phyloP scores from a whole-genome alignment of 1,140 invertebrate genomes.

The Diuraphis noxia region DNA sequence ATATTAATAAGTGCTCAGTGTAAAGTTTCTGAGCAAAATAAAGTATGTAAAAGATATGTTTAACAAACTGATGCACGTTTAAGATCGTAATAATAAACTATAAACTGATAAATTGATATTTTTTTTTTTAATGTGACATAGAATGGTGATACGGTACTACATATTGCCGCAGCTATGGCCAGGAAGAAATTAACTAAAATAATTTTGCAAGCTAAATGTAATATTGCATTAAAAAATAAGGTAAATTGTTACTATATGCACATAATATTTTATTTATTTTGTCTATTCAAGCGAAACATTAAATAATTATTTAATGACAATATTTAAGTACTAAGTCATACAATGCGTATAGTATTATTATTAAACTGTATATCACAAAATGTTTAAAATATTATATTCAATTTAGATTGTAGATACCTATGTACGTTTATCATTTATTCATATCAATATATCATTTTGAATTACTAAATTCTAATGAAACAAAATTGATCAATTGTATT shows the following conservation, averaged over 20 bases:
- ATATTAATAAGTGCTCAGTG: slow-evolving; percentile 90
- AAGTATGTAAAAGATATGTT: slow-evolving; percentile 63
- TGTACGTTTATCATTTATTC: not conserved
- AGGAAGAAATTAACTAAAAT: slow-evolving; percentile 89
- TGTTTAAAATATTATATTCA: not conserved
- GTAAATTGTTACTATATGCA: slow-evolving; percentile 58
- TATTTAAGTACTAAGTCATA: not conserved
- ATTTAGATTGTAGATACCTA: too few relatives aligned
- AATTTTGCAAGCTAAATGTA: slow-evolving; percentile 82
- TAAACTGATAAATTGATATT: not conserved
- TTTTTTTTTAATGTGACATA: slow-evolving; percentile 58
- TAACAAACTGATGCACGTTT: not conserved
- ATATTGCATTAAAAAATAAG: slow-evolving; percentile 80
- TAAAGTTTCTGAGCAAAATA: slow-evolving; percentile 87
- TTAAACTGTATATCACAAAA: not conserved
- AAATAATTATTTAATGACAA: slow-evolving; percentile 2
- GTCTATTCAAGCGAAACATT: not conserved
- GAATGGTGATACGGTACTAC: slow-evolving; percentile 92
- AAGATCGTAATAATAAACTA: not conserved
- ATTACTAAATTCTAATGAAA: not conserved
- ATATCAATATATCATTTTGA: not conserved
- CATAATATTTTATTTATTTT: not conserved
- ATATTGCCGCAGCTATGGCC: slow-evolving; percentile 92
- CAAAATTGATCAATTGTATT: not conserved
- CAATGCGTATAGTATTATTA: too few relatives aligned